Conservation (phyloP, 2,113 vertebrate species). For the Brachypodius melanocephalos region DNA sequence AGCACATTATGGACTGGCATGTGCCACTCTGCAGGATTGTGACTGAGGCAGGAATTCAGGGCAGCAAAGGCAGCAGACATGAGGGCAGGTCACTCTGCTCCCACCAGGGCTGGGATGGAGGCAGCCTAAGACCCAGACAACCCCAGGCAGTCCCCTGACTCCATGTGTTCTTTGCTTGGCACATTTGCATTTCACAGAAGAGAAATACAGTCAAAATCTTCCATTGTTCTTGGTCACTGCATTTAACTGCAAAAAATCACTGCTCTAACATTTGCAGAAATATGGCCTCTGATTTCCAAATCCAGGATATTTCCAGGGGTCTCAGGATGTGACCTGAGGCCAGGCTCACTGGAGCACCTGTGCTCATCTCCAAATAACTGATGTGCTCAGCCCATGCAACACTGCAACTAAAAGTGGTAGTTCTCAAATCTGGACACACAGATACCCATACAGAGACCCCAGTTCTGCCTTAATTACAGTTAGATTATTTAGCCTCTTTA, state of each 20-base stretch:
- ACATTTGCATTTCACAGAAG: background rate
- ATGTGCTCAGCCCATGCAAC: background rate
- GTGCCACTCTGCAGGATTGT: background rate
- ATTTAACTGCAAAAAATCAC: background rate
- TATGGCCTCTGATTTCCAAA: background rate
- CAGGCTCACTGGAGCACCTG: background rate
- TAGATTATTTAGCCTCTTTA: conserved; percentile 17
- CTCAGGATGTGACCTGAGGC: background rate
- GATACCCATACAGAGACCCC: background rate
- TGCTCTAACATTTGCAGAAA: background rate
- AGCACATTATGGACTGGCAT: accelerated
- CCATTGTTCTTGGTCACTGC: background rate
- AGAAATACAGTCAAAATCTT: background rate
- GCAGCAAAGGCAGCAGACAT: background rate
- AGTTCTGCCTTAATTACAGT: background rate
- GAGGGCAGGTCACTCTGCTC: background rate
- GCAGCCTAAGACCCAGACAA: background rate
- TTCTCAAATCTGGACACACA: background rate
- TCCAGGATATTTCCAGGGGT: background rate
- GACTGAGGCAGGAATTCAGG: background rate
- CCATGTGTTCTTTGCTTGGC: background rate
- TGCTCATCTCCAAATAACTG: background rate
- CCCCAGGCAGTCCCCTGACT: background rate
- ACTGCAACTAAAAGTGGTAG: background rate
- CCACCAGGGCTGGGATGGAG: background rate